phyloP scores from a whole-genome alignment of 2,113 vertebrate species.

The Ictalurus punctatus region DNA sequence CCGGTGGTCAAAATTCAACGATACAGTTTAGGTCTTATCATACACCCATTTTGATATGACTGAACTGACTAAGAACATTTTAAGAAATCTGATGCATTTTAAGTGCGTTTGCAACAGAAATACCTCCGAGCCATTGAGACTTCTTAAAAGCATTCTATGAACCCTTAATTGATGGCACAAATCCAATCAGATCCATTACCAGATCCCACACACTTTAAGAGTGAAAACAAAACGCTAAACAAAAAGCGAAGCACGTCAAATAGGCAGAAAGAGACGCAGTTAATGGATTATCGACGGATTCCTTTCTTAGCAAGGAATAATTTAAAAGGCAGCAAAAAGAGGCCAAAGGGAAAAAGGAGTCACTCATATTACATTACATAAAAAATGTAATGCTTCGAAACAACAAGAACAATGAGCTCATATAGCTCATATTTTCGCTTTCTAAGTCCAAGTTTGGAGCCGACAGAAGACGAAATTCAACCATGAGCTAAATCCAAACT shows the following conservation, averaged over 20 bases:
- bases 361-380: not conserved
- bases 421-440: not conserved
- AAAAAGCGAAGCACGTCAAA: constrained; percentile 4
- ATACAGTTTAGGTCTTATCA: not conserved
- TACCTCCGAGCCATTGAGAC: not conserved
- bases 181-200: constrained; percentile 10
- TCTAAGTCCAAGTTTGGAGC: not conserved
- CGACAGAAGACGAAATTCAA: not conserved
- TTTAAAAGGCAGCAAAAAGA: constrained; percentile 23
- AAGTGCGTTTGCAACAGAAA: not conserved
- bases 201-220: not conserved
- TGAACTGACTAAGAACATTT: not conserved
- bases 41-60: not conserved
- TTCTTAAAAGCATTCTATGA: not conserved
- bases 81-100: not conserved
- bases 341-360: not conserved
- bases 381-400: not conserved
- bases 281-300: constrained; percentile 38
- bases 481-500: not conserved
- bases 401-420: not conserved
- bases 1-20: not conserved
- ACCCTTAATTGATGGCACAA: not conserved
- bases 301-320: not conserved
- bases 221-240: constrained; percentile 12
- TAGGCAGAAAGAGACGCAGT: constrained; percentile 2